Percentiles rank a stretch among this genome's conserved stretches.
Evolutionary conservation across 2,113 vertebrate species (phyloP).

Genomic region (Guaruba guarouba): DNA sequence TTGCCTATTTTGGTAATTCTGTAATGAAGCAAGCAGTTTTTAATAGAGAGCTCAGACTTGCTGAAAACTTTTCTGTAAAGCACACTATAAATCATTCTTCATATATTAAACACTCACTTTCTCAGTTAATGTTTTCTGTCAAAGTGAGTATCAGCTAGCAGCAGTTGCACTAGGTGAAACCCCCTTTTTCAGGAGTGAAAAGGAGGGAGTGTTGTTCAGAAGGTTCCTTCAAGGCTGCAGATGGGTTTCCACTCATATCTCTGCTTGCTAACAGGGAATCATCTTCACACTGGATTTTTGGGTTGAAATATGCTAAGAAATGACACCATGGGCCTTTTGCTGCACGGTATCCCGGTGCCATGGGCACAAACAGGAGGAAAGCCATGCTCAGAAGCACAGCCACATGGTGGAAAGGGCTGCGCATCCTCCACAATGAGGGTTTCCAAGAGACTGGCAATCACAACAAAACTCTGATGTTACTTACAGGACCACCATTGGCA

Average conservation of each 20-base stretch:
- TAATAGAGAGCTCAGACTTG: conserved; percentile 65
- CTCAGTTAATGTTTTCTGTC: background rate
- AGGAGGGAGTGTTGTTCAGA: background rate
- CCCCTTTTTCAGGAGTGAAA: background rate
- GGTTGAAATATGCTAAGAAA: background rate
- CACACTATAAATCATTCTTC: conserved; percentile 73
- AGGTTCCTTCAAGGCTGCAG: background rate
- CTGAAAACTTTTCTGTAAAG: conserved; percentile 64
- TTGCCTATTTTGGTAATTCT: conserved; percentile 58
- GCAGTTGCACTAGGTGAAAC: background rate
- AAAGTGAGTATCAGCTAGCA: background rate
- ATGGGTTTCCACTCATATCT: background rate
- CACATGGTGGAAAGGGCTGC: fast-evolving
- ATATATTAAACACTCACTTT: conserved; percentile 46
- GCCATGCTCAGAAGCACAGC: background rate
- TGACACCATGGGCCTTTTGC: fast-evolving
- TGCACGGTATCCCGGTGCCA: fast-evolving
- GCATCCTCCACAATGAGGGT: fast-evolving
- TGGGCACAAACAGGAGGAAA: background rate
- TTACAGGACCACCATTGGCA: background rate
- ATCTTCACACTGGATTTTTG: background rate
- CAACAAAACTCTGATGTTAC: background rate
- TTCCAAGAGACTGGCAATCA: background rate
- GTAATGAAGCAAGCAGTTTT: conserved; percentile 60
- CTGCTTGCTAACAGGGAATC: background rate